phyloP scores from a whole-genome alignment of 2,113 vertebrate species.

The Phainopepla nitens region DNA sequence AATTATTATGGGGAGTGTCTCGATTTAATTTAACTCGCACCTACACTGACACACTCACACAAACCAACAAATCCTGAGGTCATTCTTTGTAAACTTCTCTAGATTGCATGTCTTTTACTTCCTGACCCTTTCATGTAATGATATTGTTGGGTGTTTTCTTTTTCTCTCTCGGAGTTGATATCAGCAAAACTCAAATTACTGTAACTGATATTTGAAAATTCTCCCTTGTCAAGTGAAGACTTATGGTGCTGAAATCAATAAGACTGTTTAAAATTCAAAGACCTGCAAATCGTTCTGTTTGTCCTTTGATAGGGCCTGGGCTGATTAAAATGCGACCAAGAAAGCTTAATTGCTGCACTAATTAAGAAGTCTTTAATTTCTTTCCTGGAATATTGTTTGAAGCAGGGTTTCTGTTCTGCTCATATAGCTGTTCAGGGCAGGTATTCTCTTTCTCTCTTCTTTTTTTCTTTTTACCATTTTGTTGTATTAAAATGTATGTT shows the following conservation, averaged over 20 bases:
- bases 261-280: constrained; percentile 86
- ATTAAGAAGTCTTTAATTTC: constrained; percentile 89
- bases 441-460: constrained; percentile 46
- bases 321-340: constrained; percentile 87
- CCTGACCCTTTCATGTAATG: neutral
- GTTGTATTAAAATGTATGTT: constrained; percentile 32
- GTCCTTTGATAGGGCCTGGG: constrained; percentile 85
- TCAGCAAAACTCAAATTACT: constrained; percentile 74
- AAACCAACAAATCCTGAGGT: neutral
- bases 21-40: neutral
- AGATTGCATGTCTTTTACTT: constrained; percentile 25
- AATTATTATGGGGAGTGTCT: neutral
- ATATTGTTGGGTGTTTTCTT: neutral
- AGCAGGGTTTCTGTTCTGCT: constrained; percentile 65
- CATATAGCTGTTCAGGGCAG: constrained; percentile 70
- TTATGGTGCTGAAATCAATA: constrained; percentile 81
- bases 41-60: neutral
- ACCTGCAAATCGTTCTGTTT: constrained; percentile 86
- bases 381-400: constrained; percentile 82
- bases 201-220: constrained; percentile 78
- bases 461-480: constrained; percentile 19
- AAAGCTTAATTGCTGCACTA: constrained; percentile 86
- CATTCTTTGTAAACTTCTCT: constrained; percentile 11
- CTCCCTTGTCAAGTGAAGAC: constrained; percentile 76
- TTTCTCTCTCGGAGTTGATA: constrained; percentile 48